Evolutionary conservation across 2,797 vertebrate genomes (phyloP), one percentile per base, ranked within the genome.

Genomic region (Coreius guichenoti): DNA sequence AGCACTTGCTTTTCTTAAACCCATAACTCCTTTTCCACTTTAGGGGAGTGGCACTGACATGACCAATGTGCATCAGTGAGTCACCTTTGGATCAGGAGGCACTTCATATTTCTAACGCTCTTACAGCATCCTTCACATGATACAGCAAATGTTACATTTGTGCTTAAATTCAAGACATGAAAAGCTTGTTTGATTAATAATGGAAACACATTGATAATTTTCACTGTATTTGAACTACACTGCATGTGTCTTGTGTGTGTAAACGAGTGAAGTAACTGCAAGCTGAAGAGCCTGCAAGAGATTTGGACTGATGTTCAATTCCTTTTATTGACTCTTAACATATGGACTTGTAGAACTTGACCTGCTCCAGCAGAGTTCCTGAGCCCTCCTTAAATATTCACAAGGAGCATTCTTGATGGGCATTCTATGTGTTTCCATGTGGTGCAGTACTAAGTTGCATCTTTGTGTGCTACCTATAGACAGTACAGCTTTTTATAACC

Each of bases 151-250:
- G 51, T 79, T 84, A 26, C 17, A 29, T 49, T 79, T 68, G 26
- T 13, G 17, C n/a, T 72, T 85, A 67, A 36, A 65, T 73, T 31
- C 80, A 83, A 82, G 63, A 79, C 65, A 61, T 47, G 51, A 80
- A 81, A 83, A 51, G 33, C 72, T 76, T 63, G 74, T 87, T 86
- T 87, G 85, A 89, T 88, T 76, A 87, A 83, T 86, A 88, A 85
- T 88, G 80, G 39, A 85, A 85, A 45, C 26, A 21, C 33, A 36
- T 81, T 43, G 39, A 83, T 68, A 31, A 61, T 68, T 54, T 83
- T 63, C 33, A 8, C n/a, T n/a, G 39, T 19, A 12, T 83, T 31
- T 43, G 19, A 80, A 26, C 13, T 85, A 61, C 70, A 58, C 78
- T 65, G 31, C 39, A 6, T 26, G 45, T 19, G 68, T 80, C 80